Evolutionary conservation across 2,888 invertebrate genomes (phyloP), one percentile per base, ranked within the genome.

Genomic region (Amiota minor): DNA sequence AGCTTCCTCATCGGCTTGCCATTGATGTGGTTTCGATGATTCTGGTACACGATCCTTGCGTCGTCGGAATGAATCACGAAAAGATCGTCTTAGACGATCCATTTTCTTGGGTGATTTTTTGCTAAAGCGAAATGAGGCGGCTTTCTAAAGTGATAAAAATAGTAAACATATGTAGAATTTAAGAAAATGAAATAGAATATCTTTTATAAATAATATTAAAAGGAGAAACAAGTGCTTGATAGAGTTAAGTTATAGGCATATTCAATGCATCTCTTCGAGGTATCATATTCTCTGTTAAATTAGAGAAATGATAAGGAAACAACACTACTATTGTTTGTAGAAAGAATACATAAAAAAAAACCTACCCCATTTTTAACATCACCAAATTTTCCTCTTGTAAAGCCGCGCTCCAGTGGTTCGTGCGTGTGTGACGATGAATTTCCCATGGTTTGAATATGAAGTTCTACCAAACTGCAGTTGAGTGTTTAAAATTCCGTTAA

Each of bases 1-100:
- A 70, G 98, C 97, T 72, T 95, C 94, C 90, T 99, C 99, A 91
- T 99, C 99, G 56, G 98, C 96, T 90, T 98, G 97, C 98, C 98
- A 99, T 89, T 97, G 97, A 90, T 98, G 98, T 49, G 98, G 98
- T 89, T 98, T 97, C 76, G 96, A 97, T 77, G 97, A 96, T 91
- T 98, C 98, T 9, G 97, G 96, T 72, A 95, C 93, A 73, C 92
- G 93, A 87, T 95, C 95, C 93, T 97, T 98, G 90, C 97, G 95
- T 77, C 95, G 93, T 72, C 98, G 95, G 91, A 98, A 97, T 78
- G 97, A 97, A 90, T 98, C 97, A 79, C 98, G 94, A 91, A 98
- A 96, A 82, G 97, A 97, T 87, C 95, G 92, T 86, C 96, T 93
- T 85, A 97, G 91, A 85, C 96, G 93, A 92, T 97, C 97, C 97